A percentile compares a stretch with the other conserved stretches of the same genome.
Evolutionary conservation across 2,797 vertebrate species (phyloP).

Genomic region (Peromyscus attwateri): DNA sequence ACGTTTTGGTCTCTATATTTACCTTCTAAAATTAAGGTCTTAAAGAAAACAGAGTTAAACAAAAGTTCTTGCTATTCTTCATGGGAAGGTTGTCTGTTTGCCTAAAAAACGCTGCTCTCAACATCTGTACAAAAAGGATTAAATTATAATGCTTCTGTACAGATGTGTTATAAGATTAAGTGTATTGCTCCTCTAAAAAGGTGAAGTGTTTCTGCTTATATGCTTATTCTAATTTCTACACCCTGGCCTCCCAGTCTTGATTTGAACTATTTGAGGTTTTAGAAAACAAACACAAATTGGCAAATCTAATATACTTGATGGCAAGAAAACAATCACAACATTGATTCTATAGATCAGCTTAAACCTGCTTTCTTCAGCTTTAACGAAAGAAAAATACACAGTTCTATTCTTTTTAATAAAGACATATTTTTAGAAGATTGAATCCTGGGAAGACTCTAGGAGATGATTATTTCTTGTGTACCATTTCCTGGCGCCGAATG

Average conservation of each 20-base stretch:
- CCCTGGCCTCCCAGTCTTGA: not conserved
- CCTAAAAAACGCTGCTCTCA: not conserved
- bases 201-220: not conserved
- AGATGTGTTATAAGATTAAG: not conserved
- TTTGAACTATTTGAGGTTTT: not conserved
- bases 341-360: not conserved
- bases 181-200: not conserved
- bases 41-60: conserved; percentile 39
- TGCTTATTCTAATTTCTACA: not conserved
- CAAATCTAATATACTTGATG: conserved; percentile 29
- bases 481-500: not conserved
- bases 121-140: not conserved
- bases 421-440: not conserved
- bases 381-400: not conserved
- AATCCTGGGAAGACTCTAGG: not conserved
- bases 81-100: not conserved
- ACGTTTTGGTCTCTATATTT: not conserved
- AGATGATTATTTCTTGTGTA: conserved; percentile 14
- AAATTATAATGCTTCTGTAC: not conserved
- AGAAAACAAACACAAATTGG: conserved; percentile 15
- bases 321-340: conserved; percentile 12
- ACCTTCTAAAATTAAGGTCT: conserved; percentile 41
- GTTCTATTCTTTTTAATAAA: conserved; percentile 24
- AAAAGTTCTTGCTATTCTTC: not conserved
- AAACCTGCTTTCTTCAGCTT: conserved; percentile 18